Base-by-base conservation (phyloP, 2,888 invertebrate species). In the Lysandra bellargus region DNA sequence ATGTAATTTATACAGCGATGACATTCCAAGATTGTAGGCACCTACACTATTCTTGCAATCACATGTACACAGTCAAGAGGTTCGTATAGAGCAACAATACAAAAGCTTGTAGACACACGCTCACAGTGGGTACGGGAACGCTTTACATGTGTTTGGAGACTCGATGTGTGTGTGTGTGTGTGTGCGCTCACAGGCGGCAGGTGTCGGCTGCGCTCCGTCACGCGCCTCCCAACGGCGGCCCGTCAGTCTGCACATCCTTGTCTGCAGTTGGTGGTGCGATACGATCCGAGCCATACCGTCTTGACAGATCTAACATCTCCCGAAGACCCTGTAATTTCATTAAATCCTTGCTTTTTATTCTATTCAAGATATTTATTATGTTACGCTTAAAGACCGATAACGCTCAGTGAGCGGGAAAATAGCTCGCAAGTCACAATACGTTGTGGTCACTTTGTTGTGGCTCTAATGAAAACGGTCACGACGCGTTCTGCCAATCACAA, bases 221-320 rank as follows among this genome's bases (percentile, higher is more conserved):
- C 93, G 94, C 93, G 82, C 88, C 86, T 82, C 89, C 79, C 80
- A 88, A 84, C 80, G 92, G 90, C 81, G 92, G 92, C 83, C 88
- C 91, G 82, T 97, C 97, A 49, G 97, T 97, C 95, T 97, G 97
- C 82, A 97, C 96, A 81, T 95, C 96, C 90, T 97, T 97, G 88
- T 97, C 97, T 87, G 96, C 96, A 81, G 96, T 96, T 84, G 96
- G 95, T 78, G 94, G 94, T 49, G 95, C 88, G 53, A 89, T 86
- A 9, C 92, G 88, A 78, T 94, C 94, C 2, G 96, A 96, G 6
- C 97, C 97, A 85, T 96, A 97, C 89, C 97, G 96, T 86, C 96
- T 95, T 0, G 97, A 97, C 80, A 98, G 96, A 88, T 97, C 96
- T 82, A 99, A 91, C 90, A 99, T 95, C 91, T 99, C 98, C 82